A percentile compares a stretch with the other conserved stretches of the same genome.
Conservation (phyloP, 1,140 invertebrate species). For the Asbolus verrucosus region DNA sequence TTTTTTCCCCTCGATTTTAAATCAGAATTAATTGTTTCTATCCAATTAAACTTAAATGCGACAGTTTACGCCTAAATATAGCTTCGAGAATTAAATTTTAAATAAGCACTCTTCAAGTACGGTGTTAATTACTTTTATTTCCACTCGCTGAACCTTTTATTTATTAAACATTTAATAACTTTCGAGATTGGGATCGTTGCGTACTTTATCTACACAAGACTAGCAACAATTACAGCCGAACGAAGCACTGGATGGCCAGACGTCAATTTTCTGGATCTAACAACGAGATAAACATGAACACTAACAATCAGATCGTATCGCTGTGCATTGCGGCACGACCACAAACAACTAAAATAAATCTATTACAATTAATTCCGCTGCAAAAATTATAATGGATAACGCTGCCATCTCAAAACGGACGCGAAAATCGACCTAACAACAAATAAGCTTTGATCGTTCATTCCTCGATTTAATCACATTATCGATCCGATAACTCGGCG, state of each 20-base stretch:
- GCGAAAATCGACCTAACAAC: constrained; percentile 7
- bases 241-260: neutral
- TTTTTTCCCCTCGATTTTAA: constrained; percentile 7
- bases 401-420: constrained; percentile 5
- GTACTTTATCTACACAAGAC: too few species aligned
- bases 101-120: constrained; percentile 14
- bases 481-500: neutral
- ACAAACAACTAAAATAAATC: neutral
- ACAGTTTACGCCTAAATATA: constrained; percentile 8
- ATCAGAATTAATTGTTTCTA: constrained; percentile 33
- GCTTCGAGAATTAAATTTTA: constrained; percentile 9
- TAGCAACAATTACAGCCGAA: too few species aligned
- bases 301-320: constrained; percentile 8
- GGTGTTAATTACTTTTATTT: constrained; percentile 13
- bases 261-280: neutral
- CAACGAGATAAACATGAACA: constrained; percentile 25
- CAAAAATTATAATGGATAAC: neutral
- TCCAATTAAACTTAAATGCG: constrained; percentile 12
- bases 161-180: constrained; percentile 31
- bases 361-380: neutral
- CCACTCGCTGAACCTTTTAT: too few species aligned
- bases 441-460: neutral
- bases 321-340: constrained; percentile 1
- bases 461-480: neutral
- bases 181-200: neutral